Conservation (phyloP, 2,113 vertebrate species). For the Callospermophilus lateralis region DNA sequence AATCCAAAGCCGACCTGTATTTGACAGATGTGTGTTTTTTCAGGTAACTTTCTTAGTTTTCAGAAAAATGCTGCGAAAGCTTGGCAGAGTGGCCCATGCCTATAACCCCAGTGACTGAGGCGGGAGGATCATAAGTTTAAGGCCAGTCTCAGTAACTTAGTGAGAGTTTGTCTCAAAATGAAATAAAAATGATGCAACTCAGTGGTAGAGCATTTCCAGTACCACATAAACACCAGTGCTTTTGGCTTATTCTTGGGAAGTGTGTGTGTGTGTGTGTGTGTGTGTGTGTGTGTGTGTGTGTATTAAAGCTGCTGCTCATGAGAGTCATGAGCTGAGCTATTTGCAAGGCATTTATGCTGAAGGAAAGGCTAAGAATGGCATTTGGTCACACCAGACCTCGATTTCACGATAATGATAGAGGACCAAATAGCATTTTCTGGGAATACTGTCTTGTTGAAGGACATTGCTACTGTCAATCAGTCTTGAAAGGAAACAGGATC, state of each 20-base stretch:
- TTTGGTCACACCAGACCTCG: background rate
- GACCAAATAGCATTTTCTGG: background rate
- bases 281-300: background rate
- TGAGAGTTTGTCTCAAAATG: background rate
- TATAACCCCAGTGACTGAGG: background rate
- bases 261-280: background rate
- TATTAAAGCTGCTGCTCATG: background rate
- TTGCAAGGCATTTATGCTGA: background rate
- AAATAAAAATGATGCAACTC: background rate
- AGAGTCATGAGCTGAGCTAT: background rate
- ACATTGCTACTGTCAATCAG: background rate
- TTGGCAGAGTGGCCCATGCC: background rate
- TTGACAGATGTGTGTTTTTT: background rate
- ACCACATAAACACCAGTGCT: background rate
- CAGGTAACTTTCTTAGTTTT: background rate
- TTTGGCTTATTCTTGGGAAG: background rate
- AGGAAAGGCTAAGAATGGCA: background rate
- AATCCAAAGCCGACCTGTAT: background rate
- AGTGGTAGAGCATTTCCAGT: background rate
- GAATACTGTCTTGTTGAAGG: background rate
- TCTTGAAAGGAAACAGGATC: background rate
- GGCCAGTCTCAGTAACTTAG: background rate
- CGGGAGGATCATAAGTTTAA: background rate
- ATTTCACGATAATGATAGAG: background rate
- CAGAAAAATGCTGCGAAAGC: background rate